Evolutionary conservation across 1,140 invertebrate genomes (phyloP), one percentile per base, ranked within the genome.

Genomic region (Drosophila nikananu): DNA sequence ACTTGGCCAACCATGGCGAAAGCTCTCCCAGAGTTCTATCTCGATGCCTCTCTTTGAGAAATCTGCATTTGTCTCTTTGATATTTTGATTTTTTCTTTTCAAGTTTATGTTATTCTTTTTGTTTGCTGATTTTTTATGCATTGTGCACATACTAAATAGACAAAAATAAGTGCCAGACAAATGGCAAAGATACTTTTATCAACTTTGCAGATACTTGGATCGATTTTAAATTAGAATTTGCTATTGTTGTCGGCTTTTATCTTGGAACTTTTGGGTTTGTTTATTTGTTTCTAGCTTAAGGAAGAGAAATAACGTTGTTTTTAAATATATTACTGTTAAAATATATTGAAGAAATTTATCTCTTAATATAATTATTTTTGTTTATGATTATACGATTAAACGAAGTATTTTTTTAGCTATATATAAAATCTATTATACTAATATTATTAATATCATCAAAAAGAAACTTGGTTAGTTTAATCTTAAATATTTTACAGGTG

Each of bases 51-150:
- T 59, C 35, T 60, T 27, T 27, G n/a, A 37, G 25, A 67, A 80
- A 73, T 79, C 81, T 83, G 81, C 71, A 79, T 83, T 83, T 74
- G 63, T 67, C 76, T 70, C 35, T 63, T 78, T 42, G 39, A 59
- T 42, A 63, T 63, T 78, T 57, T 17, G 15, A 3, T 46, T 27
- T 13, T 9, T 23, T 6, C 37, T 27, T n/a, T 8, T 42, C 49
- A 25, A 17, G 21, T 39, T 35, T 21, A 10, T 46, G 9, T 19
- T 46, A 1, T 61, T 37, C 5, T 46, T 23, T 35, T 30, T 7
- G 27, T 30, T 23, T 80, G 32, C 44, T 65, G 32, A 80, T 74
- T 68, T 67, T 79, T 67, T 58, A 58, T 39, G 13, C 30, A 46
- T 21, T 1, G 5, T 39, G 39, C 44, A 62, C 10, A 62, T 30